Evolutionary conservation across 2,113 vertebrate genomes (phyloP).

Genomic region (Piaya cayana): DNA sequence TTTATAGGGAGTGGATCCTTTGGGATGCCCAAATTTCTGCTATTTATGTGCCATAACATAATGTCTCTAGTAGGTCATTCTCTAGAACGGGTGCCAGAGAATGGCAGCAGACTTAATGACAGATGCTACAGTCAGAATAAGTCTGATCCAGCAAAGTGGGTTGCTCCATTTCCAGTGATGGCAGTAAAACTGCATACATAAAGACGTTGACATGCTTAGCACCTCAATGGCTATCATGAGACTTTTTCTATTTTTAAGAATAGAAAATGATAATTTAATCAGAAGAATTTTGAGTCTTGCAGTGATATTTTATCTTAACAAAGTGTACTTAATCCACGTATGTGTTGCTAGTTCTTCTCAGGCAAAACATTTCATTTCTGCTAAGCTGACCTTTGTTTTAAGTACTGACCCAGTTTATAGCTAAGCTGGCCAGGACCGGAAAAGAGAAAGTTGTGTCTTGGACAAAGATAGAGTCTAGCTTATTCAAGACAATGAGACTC

Average conservation of each 20-base stretch:
- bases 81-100: neutral
- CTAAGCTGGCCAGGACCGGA: neutral
- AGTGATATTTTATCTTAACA: neutral
- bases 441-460: neutral
- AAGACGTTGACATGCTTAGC: neutral
- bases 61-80: neutral
- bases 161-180: neutral
- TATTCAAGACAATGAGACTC: neutral
- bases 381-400: neutral
- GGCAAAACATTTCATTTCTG: neutral
- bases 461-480: neutral
- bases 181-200: neutral
- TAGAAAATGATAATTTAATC: neutral
- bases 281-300: neutral
- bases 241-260: neutral
- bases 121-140: neutral
- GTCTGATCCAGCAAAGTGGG: neutral
- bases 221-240: neutral
- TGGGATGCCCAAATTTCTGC: neutral
- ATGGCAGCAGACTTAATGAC: neutral
- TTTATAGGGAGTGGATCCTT: neutral
- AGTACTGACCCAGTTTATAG: neutral
- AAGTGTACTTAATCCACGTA: neutral
- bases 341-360: accelerated
- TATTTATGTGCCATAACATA: neutral